These are phyloP conservation scores for Podarcis raffonei DNA, from an alignment of 2,113 vertebrate species.

Conservation along the genomic window DNA sequence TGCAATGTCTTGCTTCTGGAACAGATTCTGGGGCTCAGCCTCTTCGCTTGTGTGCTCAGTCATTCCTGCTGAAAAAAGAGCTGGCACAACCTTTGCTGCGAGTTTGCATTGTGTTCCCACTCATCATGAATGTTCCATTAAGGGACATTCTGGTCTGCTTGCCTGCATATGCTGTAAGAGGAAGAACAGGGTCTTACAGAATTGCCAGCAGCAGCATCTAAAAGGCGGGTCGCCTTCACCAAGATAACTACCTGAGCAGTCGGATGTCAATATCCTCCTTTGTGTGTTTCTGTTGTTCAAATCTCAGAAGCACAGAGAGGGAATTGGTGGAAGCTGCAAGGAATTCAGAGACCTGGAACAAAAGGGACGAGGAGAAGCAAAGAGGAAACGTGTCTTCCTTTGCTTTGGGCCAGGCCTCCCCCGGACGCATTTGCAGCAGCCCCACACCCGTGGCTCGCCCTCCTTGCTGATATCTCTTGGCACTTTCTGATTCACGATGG, in stretches of 20 bases:
- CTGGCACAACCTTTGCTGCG: too few relatives aligned
- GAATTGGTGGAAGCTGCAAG: neutral
- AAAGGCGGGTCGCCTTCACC: neutral
- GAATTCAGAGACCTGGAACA: neutral
- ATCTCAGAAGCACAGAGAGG: neutral
- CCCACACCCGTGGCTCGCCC: neutral
- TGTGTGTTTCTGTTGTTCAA: neutral
- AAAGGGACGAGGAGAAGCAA: neutral
- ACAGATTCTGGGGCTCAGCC: neutral
- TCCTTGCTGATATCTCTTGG: neutral
- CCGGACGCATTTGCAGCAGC: neutral
- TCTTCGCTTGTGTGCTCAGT: neutral
- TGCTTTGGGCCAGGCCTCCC: neutral
- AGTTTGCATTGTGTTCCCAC: neutral
- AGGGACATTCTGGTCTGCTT: neutral
- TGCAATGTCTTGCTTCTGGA: too few relatives aligned
- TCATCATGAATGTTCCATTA: neutral
- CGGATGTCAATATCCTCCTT: too few relatives aligned
- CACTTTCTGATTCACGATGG: neutral
- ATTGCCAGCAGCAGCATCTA: neutral
- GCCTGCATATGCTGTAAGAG: neutral
- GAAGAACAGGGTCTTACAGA: too few relatives aligned
- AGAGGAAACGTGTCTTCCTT: neutral
- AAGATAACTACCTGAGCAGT: too few relatives aligned
- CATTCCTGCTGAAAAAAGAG: neutral